phyloP scores from a whole-genome alignment of 2,888 invertebrate species.

The Agonopterix heracliana region DNA sequence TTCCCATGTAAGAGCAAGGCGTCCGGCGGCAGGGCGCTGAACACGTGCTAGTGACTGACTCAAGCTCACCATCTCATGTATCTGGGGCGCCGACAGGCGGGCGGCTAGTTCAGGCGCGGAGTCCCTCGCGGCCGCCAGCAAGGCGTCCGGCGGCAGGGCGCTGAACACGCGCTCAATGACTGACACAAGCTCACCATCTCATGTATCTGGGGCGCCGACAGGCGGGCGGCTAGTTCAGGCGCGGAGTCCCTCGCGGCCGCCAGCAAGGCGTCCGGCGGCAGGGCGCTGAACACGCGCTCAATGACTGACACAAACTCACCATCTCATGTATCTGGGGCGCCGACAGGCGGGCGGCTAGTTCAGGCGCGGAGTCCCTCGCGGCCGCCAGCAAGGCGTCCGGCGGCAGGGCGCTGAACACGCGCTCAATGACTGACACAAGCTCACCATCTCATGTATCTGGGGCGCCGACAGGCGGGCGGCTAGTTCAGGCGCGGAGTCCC shows the following conservation, averaged over 20 bases:
- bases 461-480: slow-evolving; percentile 82
- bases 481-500: slow-evolving; percentile 89
- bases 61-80: slow-evolving; percentile 86
- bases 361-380: slow-evolving; percentile 91
- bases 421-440: not conserved
- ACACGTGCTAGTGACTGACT: slow-evolving; percentile 25
- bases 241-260: slow-evolving; percentile 92
- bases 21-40: slow-evolving; percentile 79
- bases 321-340: slow-evolving; percentile 88
- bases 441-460: slow-evolving; percentile 92
- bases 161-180: slow-evolving; percentile 18
- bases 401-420: slow-evolving; percentile 54
- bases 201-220: slow-evolving; percentile 86
- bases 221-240: slow-evolving; percentile 84
- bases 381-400: slow-evolving; percentile 91
- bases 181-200: slow-evolving; percentile 79
- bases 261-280: slow-evolving; percentile 87
- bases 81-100: slow-evolving; percentile 81
- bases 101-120: slow-evolving; percentile 89
- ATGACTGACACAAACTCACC: slow-evolving; percentile 65
- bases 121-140: slow-evolving; percentile 92
- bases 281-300: slow-evolving; percentile 52
- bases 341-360: slow-evolving; percentile 83
- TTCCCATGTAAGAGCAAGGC: slow-evolving; percentile 92
- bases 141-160: slow-evolving; percentile 82